phyloP scores from a whole-genome alignment of 30 jellyfish, hydroid and myxozoan species.

The Haliclystus octoradiatus region DNA sequence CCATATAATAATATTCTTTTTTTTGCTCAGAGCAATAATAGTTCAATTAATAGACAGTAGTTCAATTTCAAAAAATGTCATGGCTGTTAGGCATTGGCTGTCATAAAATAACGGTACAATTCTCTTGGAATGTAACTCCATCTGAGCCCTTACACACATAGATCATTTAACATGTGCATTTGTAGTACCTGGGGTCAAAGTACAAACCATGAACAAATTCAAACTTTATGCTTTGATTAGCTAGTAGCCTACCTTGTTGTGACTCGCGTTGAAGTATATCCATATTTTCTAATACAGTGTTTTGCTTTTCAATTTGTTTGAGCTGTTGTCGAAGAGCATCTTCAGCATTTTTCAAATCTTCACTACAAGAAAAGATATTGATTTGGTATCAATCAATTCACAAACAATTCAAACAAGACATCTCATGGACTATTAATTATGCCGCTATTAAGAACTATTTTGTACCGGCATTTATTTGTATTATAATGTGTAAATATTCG shows the following conservation, averaged over 20 bases:
- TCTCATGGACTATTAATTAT: neutral
- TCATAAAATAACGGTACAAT: too few species aligned
- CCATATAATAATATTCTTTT: conserved; percentile 34
- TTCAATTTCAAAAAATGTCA: too few species aligned
- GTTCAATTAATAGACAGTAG: too few species aligned
- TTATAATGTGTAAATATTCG: neutral
- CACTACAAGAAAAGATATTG: conserved; percentile 5
- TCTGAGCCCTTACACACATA: too few species aligned
- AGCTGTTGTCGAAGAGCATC: conserved; percentile 23
- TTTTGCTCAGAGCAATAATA: too few species aligned
- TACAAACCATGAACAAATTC: too few species aligned
- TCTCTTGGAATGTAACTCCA: too few species aligned
- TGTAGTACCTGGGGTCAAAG: too few species aligned
- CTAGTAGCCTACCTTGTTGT: conserved; percentile 74
- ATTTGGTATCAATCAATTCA: neutral
- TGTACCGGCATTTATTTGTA: neutral
- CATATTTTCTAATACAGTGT: conserved; percentile 37
- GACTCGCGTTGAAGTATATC: conserved; percentile 75
- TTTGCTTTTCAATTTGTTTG: conserved; percentile 58
- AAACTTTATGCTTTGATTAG: too few species aligned
- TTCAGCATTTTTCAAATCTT: conserved; percentile 3
- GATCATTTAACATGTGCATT: too few species aligned
- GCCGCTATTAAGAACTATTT: neutral
- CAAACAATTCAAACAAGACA: neutral
- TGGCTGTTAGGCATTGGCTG: too few species aligned